phyloP scores from a whole-genome alignment of 2,113 vertebrate species.

The Vulpes ferrilata region DNA sequence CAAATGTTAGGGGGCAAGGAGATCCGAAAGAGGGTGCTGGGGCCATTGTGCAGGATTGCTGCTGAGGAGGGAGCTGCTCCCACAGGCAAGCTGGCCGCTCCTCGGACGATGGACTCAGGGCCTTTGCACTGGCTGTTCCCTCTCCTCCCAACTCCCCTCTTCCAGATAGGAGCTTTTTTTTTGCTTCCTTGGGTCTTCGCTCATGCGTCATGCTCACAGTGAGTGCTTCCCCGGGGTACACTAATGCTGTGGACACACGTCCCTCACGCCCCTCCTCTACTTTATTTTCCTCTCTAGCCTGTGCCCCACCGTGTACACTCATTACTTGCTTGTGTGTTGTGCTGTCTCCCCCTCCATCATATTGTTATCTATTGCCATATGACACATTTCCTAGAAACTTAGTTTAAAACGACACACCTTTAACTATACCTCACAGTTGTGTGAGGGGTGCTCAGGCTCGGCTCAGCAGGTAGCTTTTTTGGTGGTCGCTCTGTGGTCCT shows the following conservation, averaged over 20 bases:
- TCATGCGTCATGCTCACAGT: not conserved
- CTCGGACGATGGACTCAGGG: not conserved
- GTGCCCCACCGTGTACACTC: not conserved
- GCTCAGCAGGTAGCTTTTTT: not conserved
- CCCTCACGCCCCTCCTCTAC: not conserved
- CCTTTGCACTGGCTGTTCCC: not conserved
- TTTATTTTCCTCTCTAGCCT: not conserved
- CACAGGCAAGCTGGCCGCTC: rapidly evolving
- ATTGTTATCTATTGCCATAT: not conserved
- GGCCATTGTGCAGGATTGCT: not conserved
- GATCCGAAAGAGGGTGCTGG: rapidly evolving
- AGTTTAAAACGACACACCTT: not conserved
- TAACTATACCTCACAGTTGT: not conserved
- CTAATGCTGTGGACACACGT: rapidly evolving
- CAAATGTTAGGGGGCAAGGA: not conserved
- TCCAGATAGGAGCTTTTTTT: not conserved
- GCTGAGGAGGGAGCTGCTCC: not conserved
- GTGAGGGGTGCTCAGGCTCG: not conserved
- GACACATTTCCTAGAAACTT: not conserved
- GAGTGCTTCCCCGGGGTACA: no score
- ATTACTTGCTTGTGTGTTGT: not conserved
- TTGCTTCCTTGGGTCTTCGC: not conserved
- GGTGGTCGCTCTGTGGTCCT: not conserved
- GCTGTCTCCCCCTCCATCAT: not conserved
- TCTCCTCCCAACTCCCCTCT: not conserved